Conservation (phyloP, 2,888 invertebrate species). For the Gnatocerus cornutus region DNA sequence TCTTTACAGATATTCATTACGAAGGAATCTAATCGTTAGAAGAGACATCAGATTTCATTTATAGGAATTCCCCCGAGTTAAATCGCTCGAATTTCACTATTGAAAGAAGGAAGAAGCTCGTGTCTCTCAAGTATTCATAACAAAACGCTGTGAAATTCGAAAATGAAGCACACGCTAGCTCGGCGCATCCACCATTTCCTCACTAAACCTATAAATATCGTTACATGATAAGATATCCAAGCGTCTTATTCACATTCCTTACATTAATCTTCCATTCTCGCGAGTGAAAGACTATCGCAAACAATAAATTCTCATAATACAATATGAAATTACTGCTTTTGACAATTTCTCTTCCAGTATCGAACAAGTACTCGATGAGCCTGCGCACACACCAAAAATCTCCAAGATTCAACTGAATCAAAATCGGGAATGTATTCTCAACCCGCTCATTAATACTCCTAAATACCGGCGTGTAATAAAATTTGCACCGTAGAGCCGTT, state of each 20-base stretch:
- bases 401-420: constrained; percentile 5
- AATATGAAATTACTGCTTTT: constrained; percentile 13
- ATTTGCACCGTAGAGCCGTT: constrained; percentile 29
- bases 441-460: constrained; percentile 19
- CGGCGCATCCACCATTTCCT: constrained; percentile 4
- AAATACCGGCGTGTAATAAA: constrained; percentile 14
- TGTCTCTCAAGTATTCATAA: no score
- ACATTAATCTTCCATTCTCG: constrained; percentile 6
- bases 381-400: constrained; percentile 4
- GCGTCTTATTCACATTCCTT: constrained; percentile 7
- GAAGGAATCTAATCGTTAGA: no score
- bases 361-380: constrained; percentile 5
- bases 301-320: constrained; percentile 9
- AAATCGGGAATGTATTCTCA: not conserved
- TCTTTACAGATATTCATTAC: no score
- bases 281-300: constrained; percentile 2
- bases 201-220: not conserved
- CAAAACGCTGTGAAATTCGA: no score
- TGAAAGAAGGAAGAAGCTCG: no score
- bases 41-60: no score
- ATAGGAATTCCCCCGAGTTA: no score
- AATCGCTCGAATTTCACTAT: no score
- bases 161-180: not conserved
- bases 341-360: constrained; percentile 9
- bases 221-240: constrained; percentile 2